Evolutionary conservation across 53 echinoderm and acorn worm genomes (phyloP).

Genomic region (Holothuria leucospilota): DNA sequence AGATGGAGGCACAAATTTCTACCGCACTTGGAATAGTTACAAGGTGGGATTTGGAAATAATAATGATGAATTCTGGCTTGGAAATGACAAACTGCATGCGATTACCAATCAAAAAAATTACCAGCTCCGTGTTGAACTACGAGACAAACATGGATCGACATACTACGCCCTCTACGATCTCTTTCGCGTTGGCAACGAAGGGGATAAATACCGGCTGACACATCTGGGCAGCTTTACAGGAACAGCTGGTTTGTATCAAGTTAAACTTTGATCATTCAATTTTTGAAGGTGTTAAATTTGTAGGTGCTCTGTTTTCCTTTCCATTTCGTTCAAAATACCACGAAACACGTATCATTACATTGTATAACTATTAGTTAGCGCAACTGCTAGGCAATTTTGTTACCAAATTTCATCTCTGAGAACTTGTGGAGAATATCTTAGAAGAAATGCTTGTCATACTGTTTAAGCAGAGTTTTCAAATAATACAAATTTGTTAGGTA

Average conservation of each 20-base stretch:
- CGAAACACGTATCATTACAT: too few species aligned
- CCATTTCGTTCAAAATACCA: too few species aligned
- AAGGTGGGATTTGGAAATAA: neutral
- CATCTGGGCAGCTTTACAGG: neutral
- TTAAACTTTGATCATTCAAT: too few species aligned
- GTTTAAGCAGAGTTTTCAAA: too few species aligned
- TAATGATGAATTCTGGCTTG: conserved; percentile 6
- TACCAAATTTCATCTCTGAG: too few species aligned
- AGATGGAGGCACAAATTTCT: neutral
- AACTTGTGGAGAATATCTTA: too few species aligned
- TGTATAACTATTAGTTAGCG: too few species aligned
- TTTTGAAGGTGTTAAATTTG: too few species aligned
- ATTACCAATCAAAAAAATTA: neutral
- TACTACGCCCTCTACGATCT: conserved; percentile 5
- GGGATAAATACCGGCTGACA: neutral
- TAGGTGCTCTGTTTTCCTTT: too few species aligned
- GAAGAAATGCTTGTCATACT: too few species aligned
- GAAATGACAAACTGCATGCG: conserved; percentile 1
- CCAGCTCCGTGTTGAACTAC: neutral
- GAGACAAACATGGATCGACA: neutral
- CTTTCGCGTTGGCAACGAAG: neutral
- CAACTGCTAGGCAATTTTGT: too few species aligned
- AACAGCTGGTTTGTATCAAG: conserved; percentile 6
- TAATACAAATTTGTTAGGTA: too few species aligned
- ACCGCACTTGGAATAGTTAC: neutral